Base-by-base conservation (phyloP, 2,888 invertebrate genomes). In the Isotomurus palustris region DNA sequence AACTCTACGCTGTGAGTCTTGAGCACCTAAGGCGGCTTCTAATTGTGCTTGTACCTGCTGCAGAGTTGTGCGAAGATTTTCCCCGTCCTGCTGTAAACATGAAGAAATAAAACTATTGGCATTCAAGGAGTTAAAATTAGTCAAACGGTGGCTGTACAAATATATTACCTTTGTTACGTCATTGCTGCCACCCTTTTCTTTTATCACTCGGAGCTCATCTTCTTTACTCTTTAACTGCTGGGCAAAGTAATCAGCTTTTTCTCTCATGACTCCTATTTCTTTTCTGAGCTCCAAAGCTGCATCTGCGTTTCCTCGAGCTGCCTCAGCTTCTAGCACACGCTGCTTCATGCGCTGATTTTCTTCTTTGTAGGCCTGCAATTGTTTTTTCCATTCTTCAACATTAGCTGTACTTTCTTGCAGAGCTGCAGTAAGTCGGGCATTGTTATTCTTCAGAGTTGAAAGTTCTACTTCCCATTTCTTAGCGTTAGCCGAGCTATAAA, bases 391-490 rank as follows among this genome's bases (percentile, higher is more conserved):
- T 77, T 96, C 95, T 74, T 96, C 96, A 27, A 96, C 96, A 76
- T 96, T 96, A 58, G 95, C 91, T 29, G 95, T 95, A 73, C 92
- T 93, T 72, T 88, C 87, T 77, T 96, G 95, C 57, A 96, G 81
- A 19, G 96, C 95, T 71, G 92, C 91, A 5, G 96, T 96, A 73
- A 97, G 80, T 67, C 95, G 84, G 32, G 91, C 85, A 76, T 96
- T 97, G 79, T 95, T 96, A 74, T 90, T 94, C 80, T 96, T 96
- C 69, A 97, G 79, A 1, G 94, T 95, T 47, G 91, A 88, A 69
- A 97, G 79, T 77, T 97, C 96, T 40, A 95, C 87, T 80, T 96
- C 96, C 96, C 96, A 96, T 76, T 96, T 95, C 79, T 95, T 96
- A 10, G 95, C 95, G 79, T 96, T 96, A 38, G 94, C 91, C 48